Evolutionary conservation across 2,797 vertebrate species (phyloP), one percentile per base, ranked within the genome.

Genomic region (Tapirus indicus): DNA sequence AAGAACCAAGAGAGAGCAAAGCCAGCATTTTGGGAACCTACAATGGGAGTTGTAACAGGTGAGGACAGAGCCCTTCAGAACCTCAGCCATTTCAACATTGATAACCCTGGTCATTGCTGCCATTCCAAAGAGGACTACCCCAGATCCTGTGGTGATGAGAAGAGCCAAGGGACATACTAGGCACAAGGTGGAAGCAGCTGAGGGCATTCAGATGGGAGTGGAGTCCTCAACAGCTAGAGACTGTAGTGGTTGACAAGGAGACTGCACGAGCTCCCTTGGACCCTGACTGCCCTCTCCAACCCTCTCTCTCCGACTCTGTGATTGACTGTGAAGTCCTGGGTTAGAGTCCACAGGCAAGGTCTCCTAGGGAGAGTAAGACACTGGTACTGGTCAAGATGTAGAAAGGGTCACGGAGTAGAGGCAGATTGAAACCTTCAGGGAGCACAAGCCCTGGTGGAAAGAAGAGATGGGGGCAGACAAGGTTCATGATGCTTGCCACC

Each of bases 401-500:
- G 69, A 82, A 92, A 23, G 75, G 16, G 23, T n/a, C n/a, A 21
- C 0, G 27, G 21, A 16, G 44, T 21, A n/a, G 23, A 38, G 23
- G 41, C 2, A 60, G 62, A 68, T 6, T 2, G 32, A 77, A 78
- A 29, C 35, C 12, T 18, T 27, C 2, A 23, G 38, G 49, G 60
- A 58, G 32, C 60, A n/a, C 2, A 25, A 14, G 7, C 41, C 52
- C 62, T 83, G 62, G 38, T 66, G n/a, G 49, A 18, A 27, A 20
- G 49, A 18, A n/a, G 60, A 56, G 32, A 64, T 29, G 2, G 2
- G 47, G 9, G 62, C 44, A 82, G 79, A 92, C n/a, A 32, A 8
- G 2, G 2, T 66, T 54, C 7, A 0, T 0, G 25, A 11, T 12
- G 12, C 60, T 27, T 35, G 41, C 3, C 21, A 12, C 29, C 52